Conservation (phyloP, 2,797 vertebrate genomes). For the Lerista edwardsae region DNA sequence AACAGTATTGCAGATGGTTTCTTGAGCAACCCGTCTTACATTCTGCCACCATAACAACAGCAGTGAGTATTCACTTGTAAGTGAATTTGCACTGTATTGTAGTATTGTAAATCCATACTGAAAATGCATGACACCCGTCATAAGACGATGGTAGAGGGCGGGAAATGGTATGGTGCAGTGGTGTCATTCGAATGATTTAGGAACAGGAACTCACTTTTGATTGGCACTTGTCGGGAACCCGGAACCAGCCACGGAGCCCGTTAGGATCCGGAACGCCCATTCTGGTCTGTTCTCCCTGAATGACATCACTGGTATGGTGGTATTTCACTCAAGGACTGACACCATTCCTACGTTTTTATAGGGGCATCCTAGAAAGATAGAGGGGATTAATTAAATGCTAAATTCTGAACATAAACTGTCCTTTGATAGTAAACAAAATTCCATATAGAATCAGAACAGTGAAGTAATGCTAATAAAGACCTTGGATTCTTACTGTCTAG, state of each 20-base stretch:
- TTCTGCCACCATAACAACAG: background rate
- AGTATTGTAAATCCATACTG: background rate
- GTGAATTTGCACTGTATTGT: no score
- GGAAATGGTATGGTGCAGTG: background rate
- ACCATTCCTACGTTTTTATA: background rate
- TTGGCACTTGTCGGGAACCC: no score
- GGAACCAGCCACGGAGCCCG: no score
- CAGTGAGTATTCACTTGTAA: background rate
- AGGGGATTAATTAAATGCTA: background rate
- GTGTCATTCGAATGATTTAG: no score
- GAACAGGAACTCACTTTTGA: no score
- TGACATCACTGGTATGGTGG: no score
- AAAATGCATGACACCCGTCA: background rate
- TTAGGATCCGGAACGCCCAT: no score
- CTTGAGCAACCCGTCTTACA: background rate
- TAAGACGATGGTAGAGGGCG: background rate
- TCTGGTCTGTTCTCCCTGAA: no score
- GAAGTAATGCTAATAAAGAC: constrained; percentile 5
- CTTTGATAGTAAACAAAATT: background rate
- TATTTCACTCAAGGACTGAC: background rate
- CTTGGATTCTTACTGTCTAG: background rate
- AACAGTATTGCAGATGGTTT: constrained; percentile 5
- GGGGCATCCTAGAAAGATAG: background rate
- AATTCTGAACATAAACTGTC: background rate
- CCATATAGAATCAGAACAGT: background rate